Evolutionary conservation across 53 echinoderm and acorn worm genomes (phyloP), one percentile per base, ranked within the genome.

Genomic region (Echinarachnius parma): DNA sequence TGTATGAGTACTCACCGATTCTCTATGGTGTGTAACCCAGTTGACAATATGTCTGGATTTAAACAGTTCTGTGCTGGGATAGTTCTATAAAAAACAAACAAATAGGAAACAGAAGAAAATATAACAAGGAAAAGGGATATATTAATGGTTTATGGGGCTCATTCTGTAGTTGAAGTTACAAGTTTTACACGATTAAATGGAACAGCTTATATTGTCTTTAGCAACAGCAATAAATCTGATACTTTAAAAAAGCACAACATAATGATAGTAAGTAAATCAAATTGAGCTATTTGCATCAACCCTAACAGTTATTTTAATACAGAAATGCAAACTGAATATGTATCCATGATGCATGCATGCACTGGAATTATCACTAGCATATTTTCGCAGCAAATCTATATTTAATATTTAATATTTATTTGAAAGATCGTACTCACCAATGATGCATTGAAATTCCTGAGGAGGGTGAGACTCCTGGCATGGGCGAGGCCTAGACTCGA

Each of bases 401-500:
- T n/a, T n/a, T n/a, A n/a, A n/a, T n/a, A n/a, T n/a, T n/a, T n/a
- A n/a, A n/a, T n/a, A 19, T 4, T 49, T 20, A 49, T 14, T 35
- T 5, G 2, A 31, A 46, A 11, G 27, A 18, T 5, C 16, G 5
- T 27, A 83, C 98, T 88, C 58, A 96, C 98, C 78, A 92, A 22
- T 15, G 98, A 80, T 29, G 54, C 68, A 63, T 96, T 91, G 61
- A 91, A 50, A 18, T 66, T 79, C 52, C 98, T 78, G 22, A 84
- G 34, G 7, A 96, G 50, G 13, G 85, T 78, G 34, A 91, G 21
- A 11, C 60, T 77, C 62, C 60, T 75, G 18, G 91, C 44, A 32
- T 78, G 52, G 22, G 50, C n/a, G 59, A 96, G 49, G 20, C 77
- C 82, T 31, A 90, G 66, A 36, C 53, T 58, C 26, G 9, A 53